A percentile compares a stretch with the other conserved stretches of the same genome.
Evolutionary conservation across 2,113 vertebrate species (phyloP).

Genomic region (Ictalurus punctatus): DNA sequence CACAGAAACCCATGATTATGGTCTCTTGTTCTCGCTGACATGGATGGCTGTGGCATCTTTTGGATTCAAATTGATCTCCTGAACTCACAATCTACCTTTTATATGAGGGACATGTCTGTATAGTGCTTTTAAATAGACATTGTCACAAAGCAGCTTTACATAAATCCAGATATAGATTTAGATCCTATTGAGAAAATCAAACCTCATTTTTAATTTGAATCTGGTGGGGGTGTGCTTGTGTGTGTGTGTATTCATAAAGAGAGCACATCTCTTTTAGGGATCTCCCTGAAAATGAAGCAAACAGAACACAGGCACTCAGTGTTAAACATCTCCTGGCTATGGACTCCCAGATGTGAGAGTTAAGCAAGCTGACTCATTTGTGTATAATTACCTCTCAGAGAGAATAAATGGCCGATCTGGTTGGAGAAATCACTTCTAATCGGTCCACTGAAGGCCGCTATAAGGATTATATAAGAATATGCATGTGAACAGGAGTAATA

Average conservation of each 20-base stretch:
- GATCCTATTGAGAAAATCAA: neutral
- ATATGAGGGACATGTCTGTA: conserved; percentile 6
- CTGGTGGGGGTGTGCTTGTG: neutral
- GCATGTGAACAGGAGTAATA: conserved; percentile 18
- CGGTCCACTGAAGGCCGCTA: neutral
- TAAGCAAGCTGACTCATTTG: conserved; percentile 14
- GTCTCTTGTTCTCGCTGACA: neutral
- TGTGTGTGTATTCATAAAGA: conserved; percentile 1
- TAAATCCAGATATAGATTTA: neutral
- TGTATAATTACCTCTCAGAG: neutral
- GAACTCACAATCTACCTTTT: neutral
- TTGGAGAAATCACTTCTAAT: neutral
- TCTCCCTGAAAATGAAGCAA: conserved; percentile 27
- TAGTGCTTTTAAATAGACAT: neutral
- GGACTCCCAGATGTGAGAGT: conserved; percentile 1
- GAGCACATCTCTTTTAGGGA: conserved; percentile 27
- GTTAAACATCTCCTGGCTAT: conserved; percentile 24
- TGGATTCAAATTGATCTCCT: neutral
- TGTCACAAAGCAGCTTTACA: neutral
- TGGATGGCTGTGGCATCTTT: neutral
- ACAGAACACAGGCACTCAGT: conserved; percentile 34
- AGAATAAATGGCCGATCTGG: conserved; percentile 34
- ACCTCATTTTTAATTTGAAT: neutral
- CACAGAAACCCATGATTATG: neutral
- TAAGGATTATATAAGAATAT: conserved; percentile 3